These are phyloP conservation scores for Lepilemur ruficaudatus DNA, from an alignment of 2,797 vertebrate species.

Conservation along the genomic window DNA sequence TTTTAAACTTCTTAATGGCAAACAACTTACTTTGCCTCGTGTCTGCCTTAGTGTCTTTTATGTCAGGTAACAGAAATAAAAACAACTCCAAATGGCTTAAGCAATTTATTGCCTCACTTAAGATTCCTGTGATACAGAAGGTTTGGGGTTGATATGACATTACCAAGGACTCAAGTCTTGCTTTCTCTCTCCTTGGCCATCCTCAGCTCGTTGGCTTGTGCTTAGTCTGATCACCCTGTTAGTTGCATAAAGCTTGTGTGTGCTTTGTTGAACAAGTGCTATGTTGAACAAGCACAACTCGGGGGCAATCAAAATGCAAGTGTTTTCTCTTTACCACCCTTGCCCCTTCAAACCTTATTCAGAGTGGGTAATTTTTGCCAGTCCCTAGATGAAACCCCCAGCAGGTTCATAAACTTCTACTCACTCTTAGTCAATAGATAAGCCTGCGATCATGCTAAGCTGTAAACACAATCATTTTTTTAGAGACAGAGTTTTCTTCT, in stretches of 20 bases:
- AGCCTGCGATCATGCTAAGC: neutral
- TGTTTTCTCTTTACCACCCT: neutral
- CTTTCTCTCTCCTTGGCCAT: neutral
- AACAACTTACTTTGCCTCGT: neutral
- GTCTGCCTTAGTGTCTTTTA: neutral
- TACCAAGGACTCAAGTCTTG: neutral
- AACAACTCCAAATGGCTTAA: neutral
- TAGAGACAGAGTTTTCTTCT: no score
- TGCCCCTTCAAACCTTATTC: neutral
- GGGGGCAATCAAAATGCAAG: neutral
- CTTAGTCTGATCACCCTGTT: neutral
- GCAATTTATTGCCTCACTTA: neutral
- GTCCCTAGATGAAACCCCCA: neutral
- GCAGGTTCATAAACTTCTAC: neutral
- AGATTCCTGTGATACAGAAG: neutral
- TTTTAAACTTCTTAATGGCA: neutral
- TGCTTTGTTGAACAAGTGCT: neutral
- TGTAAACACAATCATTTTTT: neutral
- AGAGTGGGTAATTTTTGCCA: neutral
- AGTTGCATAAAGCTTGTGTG: neutral
- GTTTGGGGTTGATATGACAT: neutral
- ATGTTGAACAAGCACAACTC: neutral
- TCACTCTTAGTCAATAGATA: neutral
- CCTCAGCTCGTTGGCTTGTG: neutral
- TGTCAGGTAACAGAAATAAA: constrained; percentile 15